Evolutionary conservation across 2,113 vertebrate species (phyloP), one percentile per base, ranked within the genome.

Genomic region (Oncorhynchus nerka): DNA sequence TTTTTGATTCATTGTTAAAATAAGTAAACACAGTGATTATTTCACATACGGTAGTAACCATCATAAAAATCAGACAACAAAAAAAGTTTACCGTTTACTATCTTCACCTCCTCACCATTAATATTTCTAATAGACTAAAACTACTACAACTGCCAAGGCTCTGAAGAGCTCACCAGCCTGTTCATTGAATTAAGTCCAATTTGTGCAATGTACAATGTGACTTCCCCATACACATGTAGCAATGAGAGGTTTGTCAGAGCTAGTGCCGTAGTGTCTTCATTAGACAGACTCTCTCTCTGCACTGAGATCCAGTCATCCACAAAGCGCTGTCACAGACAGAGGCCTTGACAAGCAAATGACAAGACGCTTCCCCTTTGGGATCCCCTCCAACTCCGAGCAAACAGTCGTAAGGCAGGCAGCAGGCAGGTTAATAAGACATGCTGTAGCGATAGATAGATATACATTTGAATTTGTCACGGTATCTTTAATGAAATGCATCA

Each of bases 251-350:
- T 66, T 68, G 73, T 66, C 73, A 75, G n/a, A 65, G 28, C 20
- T 66, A 8, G n/a, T 28, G 61, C 73, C 30, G 28, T 73, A 51
- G 51, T 73, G 55, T 73, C 71, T 73, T 62, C 55, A 73, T 62
- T 82, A 82, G 73, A 78, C 68, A 76, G 55, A 34, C 66, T 68
- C 30, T 34, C 9, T 39, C 66, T 68, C 66, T n/a, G 69, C 65
- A 59, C 64, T 73, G 16, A 67, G 34, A 20, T 48, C 73, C 75
- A 81, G 79, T 66, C 79, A 81, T 74, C 79, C 73, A 64, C 68
- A 70, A 70, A 48, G 72, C 11, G 51, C 80, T 81, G 76, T 68
- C 49, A 66, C 32, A 34, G 22, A 62, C 24, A 64, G n/a, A 48
- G 19, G 57, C 28, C 22, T 48, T 5, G 45, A 49, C 4, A 45